These are phyloP conservation scores for Porphyrio hochstetteri DNA, from an alignment of 2,113 vertebrate genomes.

Conservation along the genomic window DNA sequence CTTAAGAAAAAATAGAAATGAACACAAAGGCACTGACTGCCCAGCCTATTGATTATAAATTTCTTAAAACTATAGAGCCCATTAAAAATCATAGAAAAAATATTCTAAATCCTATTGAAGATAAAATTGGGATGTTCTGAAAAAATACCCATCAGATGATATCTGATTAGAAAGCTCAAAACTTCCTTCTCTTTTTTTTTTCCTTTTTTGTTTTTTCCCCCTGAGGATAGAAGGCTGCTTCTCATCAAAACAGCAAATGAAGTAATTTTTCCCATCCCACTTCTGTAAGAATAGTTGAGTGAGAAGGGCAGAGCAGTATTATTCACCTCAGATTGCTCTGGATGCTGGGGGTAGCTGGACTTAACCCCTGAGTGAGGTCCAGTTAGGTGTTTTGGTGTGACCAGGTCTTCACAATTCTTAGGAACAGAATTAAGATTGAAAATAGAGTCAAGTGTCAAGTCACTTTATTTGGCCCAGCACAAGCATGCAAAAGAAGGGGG, in stretches of 20 bases:
- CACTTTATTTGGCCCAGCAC: no score
- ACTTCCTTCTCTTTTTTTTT: neutral
- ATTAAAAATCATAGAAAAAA: neutral
- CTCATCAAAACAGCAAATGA: neutral
- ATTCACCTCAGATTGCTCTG: neutral
- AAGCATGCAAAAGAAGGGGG: no score
- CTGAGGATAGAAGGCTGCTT: neutral
- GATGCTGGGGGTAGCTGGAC: no score
- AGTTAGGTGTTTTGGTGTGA: no score
- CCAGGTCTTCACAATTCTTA: no score
- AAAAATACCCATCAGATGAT: neutral
- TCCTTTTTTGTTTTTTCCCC: fast-evolving
- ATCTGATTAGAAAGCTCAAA: neutral
- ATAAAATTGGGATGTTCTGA: neutral
- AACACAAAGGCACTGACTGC: neutral
- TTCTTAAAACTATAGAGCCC: neutral
- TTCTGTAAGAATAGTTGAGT: neutral
- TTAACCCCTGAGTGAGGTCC: no score
- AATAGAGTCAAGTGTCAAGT: no score
- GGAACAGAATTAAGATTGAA: no score
- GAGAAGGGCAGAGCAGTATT: neutral
- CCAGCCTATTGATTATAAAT: neutral
- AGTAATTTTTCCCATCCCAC: neutral
- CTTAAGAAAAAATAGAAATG: conserved; percentile 1
- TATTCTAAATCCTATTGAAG: neutral